These are phyloP conservation scores for Rhyacophila brunnea DNA, from an alignment of 1,140 invertebrate species.

Conservation along the genomic window DNA sequence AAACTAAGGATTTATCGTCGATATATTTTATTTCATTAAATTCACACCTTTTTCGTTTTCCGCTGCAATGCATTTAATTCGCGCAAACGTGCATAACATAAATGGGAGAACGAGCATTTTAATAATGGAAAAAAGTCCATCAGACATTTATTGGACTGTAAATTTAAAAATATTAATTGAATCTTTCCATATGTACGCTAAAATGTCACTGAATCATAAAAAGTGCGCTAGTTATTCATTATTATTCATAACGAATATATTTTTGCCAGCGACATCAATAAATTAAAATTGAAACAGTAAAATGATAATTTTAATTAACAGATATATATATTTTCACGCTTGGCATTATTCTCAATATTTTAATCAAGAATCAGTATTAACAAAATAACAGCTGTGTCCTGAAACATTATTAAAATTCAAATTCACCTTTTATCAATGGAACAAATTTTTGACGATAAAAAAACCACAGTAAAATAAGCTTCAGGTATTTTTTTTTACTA, in stretches of 20 bases:
- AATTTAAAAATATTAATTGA: conserved; percentile 33
- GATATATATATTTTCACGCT: not conserved
- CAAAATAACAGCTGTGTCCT: not conserved
- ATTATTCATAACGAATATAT: conserved; percentile 17
- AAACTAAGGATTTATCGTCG: too few relatives aligned
- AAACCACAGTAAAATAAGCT: too few relatives aligned
- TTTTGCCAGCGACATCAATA: conserved; percentile 6
- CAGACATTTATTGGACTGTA: conserved; percentile 30
- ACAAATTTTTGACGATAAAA: too few relatives aligned
- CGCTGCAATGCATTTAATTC: conserved; percentile 17
- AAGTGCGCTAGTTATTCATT: conserved; percentile 4
- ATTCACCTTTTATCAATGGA: not conserved
- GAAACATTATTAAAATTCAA: not conserved
- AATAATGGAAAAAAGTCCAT: conserved; percentile 22
- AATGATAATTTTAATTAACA: not conserved
- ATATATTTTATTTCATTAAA: not conserved
- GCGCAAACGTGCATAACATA: conserved; percentile 19
- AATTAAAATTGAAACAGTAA: not conserved
- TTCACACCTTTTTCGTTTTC: conserved; percentile 7
- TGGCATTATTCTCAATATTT: too few relatives aligned
- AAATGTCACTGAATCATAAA: conserved; percentile 20
- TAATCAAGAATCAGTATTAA: too few relatives aligned
- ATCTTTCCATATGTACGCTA: conserved; percentile 21
- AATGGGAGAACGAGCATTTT: conserved; percentile 3
- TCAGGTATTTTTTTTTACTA: too few relatives aligned